A percentile compares a stretch with the other conserved stretches of the same genome.
Conservation (phyloP, 1,140 invertebrate species). For the Meloidogyne floridensis region DNA sequence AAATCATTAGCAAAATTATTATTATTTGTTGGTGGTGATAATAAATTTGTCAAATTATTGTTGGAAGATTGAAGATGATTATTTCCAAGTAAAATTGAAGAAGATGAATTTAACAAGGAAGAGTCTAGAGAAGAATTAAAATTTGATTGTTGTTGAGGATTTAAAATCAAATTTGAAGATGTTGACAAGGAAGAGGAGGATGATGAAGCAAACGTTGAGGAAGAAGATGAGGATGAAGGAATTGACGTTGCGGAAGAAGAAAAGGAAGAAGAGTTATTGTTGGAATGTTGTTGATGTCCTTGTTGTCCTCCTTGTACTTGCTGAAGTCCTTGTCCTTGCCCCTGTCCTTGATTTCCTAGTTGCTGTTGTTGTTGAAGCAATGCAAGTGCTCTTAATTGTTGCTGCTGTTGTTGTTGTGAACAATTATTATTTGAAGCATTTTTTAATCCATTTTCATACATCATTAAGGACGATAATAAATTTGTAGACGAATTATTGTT, state of each 20-base stretch:
- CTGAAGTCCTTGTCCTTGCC: no score
- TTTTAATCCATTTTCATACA: conserved; percentile 2
- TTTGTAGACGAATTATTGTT: background rate
- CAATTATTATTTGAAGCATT: background rate
- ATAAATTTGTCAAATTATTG: background rate
- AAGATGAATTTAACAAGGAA: no score
- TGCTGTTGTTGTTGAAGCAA: conserved; percentile 15
- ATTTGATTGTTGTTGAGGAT: background rate
- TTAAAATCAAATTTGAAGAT: background rate
- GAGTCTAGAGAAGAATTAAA: conserved; percentile 9
- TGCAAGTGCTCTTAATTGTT: conserved; percentile 9
- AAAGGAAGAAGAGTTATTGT: background rate
- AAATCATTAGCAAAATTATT: conserved; percentile 6
- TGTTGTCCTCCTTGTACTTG: background rate
- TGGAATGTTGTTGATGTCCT: background rate
- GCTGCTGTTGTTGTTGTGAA: conserved; percentile 4
- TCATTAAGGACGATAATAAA: conserved; percentile 7
- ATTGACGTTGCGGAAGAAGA: background rate
- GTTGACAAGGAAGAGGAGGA: background rate
- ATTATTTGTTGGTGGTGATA: background rate
- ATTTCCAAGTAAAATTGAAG: conserved; percentile 5
- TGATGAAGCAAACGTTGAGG: background rate
- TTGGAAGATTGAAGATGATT: background rate
- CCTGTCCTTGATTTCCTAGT: no score
- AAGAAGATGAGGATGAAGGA: background rate